Percentiles rank a stretch among this genome's conserved stretches.
Conservation (phyloP, 2,113 vertebrate genomes). For the Tachuris rubrigastra region DNA sequence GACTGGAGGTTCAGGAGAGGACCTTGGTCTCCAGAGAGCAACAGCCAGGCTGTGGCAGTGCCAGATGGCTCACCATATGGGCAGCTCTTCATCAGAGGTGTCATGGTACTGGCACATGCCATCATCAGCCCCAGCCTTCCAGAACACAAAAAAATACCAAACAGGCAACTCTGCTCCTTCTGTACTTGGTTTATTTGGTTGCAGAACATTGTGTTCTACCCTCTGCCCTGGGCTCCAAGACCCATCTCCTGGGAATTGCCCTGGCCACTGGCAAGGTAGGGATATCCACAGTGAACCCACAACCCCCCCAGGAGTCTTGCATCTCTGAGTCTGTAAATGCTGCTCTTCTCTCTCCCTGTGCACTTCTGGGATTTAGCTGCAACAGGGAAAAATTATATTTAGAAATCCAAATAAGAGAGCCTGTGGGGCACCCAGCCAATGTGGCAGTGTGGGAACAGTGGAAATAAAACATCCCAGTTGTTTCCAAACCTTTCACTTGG, state of each 20-base stretch:
- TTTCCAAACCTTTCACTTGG: background rate
- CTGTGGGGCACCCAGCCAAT: background rate
- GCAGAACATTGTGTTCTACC: background rate
- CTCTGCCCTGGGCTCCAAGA: background rate
- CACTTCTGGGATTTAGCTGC: background rate
- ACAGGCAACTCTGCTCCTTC: background rate
- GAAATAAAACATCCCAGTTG: background rate
- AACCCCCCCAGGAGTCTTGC: background rate
- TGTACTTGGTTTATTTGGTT: background rate
- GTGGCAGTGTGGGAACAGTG: background rate
- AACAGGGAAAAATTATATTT: background rate
- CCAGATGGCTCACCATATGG: accelerated
- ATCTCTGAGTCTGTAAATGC: background rate
- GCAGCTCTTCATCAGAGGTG: background rate
- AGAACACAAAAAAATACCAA: background rate
- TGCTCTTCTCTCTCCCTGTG: background rate
- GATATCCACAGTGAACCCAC: background rate
- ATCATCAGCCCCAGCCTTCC: background rate
- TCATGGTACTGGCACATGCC: background rate
- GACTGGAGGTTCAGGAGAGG: background rate
- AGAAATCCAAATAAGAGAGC: constrained; percentile 9
- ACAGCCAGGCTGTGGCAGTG: background rate
- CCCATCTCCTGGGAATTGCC: background rate
- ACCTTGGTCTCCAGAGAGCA: background rate
- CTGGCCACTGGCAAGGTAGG: background rate